Percentiles rank a stretch among this genome's conserved stretches.
Conservation (phyloP, 1,140 invertebrate species). For the Homarus americanus region DNA sequence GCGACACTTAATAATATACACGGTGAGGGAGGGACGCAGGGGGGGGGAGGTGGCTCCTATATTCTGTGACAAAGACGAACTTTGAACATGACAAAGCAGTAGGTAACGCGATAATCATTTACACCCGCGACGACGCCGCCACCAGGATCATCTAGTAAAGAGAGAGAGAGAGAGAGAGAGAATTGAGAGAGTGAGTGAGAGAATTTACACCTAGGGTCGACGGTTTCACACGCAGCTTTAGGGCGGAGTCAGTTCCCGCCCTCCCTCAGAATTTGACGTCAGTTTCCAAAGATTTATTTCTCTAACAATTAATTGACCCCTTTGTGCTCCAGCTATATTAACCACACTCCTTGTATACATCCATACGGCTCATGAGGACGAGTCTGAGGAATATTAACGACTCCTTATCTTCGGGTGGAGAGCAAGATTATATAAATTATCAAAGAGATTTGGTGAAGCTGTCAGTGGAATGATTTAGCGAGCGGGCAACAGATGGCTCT, state of each 20-base stretch:
- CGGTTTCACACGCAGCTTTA: constrained; percentile 5
- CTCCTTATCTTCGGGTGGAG: not conserved
- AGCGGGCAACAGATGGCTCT: constrained; percentile 38
- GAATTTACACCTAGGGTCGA: not conserved
- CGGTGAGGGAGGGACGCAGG: not conserved
- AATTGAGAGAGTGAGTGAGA: not conserved
- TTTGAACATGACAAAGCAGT: constrained; percentile 37
- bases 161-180: not conserved
- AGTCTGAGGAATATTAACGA: not conserved
- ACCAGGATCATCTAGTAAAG: not conserved
- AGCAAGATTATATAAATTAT: not conserved
- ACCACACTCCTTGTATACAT: no score
- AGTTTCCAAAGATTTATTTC: not conserved
- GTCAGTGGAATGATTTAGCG: constrained; percentile 27
- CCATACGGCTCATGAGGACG: no score
- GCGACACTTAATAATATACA: constrained; percentile 1
- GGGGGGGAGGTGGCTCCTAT: constrained; percentile 8
- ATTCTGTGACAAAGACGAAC: constrained; percentile 31
- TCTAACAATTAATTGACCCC: not conserved
- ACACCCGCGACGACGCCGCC: not conserved
- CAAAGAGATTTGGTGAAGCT: not conserved
- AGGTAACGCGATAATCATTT: constrained; percentile 30
- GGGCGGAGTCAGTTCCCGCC: constrained; percentile 19
- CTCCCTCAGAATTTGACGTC: not conserved
- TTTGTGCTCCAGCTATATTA: no score